Evolutionary conservation across 2,888 invertebrate species (phyloP), one percentile per base, ranked within the genome.

Genomic region (Antheraea yamamai): DNA sequence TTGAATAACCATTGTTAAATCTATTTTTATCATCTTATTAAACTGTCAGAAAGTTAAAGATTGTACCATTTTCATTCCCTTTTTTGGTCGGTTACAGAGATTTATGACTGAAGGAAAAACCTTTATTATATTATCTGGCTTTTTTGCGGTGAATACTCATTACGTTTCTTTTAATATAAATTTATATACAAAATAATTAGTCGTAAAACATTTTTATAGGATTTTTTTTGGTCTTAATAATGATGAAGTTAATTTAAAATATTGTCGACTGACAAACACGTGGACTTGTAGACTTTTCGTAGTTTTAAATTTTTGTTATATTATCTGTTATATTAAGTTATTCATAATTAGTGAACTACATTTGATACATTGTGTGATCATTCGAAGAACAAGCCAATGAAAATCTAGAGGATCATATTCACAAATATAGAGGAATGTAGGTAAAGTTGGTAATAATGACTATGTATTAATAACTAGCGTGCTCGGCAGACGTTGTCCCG

Each of bases 21-120:
- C 55, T 92, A 92, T 92, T 92, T 92, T 92, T 92, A 92, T 92
- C 92, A 92, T 93, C 92, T 92, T 92, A 93, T 93, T 93, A 93
- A 93, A 92, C 91, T 93, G 93, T 92, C 93, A 91, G 89, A 92
- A 92, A 92, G 91, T 92, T 92, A 92, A 92, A 92, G 91, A 92
- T 92, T 92, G 89, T 90, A 89, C 88, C 90, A 88, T 90, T 92
- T 90, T 90, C 86, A 82, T 87, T 87, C 89, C 87, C 88, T 88
- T 91, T 90, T 91, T 89, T 89, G 90, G 89, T 90, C 91, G 87
- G 88, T 88, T 83, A 83, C 85, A 83, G 84, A 90, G 91, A 92
- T 92, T 92, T 91, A 92, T 87, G 89, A 86, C 82, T 82, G 84
- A 81, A 84, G 87, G 88, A 87, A 89, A 66, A 87, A 85, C 86